Conservation (phyloP, 2,797 vertebrate genomes). For the Antennarius maculatus region DNA sequence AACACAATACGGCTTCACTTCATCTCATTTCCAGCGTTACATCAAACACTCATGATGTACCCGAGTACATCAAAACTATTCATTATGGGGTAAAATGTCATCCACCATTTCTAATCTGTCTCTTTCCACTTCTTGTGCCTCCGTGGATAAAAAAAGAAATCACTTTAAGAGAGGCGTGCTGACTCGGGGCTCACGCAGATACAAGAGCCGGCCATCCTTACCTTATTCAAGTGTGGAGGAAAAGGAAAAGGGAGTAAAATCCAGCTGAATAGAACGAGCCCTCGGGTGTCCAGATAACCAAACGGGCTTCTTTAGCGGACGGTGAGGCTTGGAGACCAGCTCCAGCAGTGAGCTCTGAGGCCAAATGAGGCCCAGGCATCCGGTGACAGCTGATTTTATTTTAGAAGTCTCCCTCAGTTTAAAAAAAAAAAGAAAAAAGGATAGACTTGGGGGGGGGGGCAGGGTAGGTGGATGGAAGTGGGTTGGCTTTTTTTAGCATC, state of each 20-base stretch:
- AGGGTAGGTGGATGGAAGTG: slow-evolving; percentile 64
- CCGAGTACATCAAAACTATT: slow-evolving; percentile 34
- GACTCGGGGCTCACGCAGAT: slow-evolving; percentile 8
- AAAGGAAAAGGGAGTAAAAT: slow-evolving; percentile 54
- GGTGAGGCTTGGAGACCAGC: slow-evolving; percentile 85
- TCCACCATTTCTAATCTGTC: slow-evolving; percentile 41
- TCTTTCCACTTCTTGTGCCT: slow-evolving; percentile 30
- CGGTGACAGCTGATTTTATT: slow-evolving; percentile 88
- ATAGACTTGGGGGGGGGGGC: slow-evolving; percentile 49
- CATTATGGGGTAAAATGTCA: slow-evolving; percentile 47
- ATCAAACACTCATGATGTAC: slow-evolving; percentile 6
- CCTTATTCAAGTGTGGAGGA: slow-evolving; percentile 38
- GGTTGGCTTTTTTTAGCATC: slow-evolving; percentile 82
- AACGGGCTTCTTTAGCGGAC: slow-evolving; percentile 44
- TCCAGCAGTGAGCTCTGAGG: slow-evolving; percentile 80
- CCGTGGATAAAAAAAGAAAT: slow-evolving; percentile 9
- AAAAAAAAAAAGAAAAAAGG: slow-evolving; percentile 71
- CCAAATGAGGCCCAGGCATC: slow-evolving; percentile 78
- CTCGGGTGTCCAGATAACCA: background rate
- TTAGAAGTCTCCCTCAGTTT: slow-evolving; percentile 74
- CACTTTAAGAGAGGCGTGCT: slow-evolving; percentile 19
- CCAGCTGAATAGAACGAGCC: slow-evolving; percentile 38
- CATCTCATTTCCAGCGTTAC: slow-evolving; percentile 27
- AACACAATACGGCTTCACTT: slow-evolving; percentile 13
- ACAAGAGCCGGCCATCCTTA: slow-evolving; percentile 50